Conservation (phyloP, 2,797 vertebrate species). For the Anguilla megastoma region DNA sequence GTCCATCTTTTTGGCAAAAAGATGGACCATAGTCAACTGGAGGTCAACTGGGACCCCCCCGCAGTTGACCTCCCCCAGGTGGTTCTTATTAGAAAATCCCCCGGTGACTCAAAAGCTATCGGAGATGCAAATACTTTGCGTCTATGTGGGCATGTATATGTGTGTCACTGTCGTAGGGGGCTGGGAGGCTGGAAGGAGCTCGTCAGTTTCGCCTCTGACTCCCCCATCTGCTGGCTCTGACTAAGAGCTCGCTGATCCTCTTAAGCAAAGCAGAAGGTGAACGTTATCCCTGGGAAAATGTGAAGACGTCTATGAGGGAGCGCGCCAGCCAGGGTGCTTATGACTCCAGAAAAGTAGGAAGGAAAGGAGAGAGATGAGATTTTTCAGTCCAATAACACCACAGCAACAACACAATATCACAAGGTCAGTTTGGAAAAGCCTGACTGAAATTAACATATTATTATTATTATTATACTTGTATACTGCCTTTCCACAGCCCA, state of each 20-base stretch:
- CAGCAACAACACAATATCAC: not conserved
- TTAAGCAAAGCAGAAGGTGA: conserved; percentile 12
- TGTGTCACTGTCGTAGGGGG: not conserved
- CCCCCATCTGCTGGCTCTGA: not conserved
- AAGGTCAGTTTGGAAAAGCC: not conserved
- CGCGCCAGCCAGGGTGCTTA: not conserved
- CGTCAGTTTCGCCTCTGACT: not conserved
- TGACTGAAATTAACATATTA: not conserved
- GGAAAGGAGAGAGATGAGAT: not conserved
- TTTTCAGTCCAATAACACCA: not conserved
- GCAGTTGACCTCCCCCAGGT: not conserved
- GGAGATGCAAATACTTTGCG: not conserved
- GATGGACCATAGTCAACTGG: too few relatives aligned
- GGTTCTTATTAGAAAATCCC: not conserved
- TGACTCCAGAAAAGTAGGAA: not conserved
- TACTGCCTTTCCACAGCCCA: too few relatives aligned
- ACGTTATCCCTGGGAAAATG: not conserved
- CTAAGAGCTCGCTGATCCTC: not conserved
- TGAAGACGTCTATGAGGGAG: not conserved
- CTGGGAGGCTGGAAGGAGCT: not conserved
- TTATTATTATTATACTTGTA: too few relatives aligned
- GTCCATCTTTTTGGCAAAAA: not conserved
- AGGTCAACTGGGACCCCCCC: too few relatives aligned
- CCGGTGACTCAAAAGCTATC: not conserved
- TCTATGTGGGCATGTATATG: not conserved